Evolutionary conservation across 1,140 invertebrate genomes (phyloP), one percentile per base, ranked within the genome.

Genomic region (Mylabris phalerata): DNA sequence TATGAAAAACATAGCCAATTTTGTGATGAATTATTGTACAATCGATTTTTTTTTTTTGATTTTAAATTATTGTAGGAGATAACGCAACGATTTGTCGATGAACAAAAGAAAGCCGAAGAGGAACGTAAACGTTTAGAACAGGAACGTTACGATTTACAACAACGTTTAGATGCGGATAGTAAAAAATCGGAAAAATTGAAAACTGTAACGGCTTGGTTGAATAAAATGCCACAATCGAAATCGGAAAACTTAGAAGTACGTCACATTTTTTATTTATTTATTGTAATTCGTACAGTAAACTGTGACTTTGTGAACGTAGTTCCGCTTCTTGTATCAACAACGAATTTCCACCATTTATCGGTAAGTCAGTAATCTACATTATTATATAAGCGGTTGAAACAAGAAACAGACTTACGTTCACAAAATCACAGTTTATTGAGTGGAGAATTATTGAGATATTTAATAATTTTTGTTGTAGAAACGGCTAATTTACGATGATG

Each of bases 101-200:
- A 74, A 25, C 75, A 80, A 59, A 75, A 74, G 41, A 77, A 75
- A 58, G 67, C 78, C 3, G 66, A 74, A 3, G 75, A 77, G 50
- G 69, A 75, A 32, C 63, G 62, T 25, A 56, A 55, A 24, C 60
- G 51, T 11, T 41, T 55, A 10, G 55, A 60, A 13, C 44, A 60
- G 32, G 24, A 48, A 25, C 11, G 57, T 9, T 57, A 45, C 27
- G 59, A 58, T n/a, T 40, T 64, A 10, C 55, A 64, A 51, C 50
- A 13, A 13, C 52, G 48, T 10, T 13, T 63, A 9, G 49, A 57
- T 5, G 58, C 59, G 9, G 55, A 57, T 39, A 27, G 4, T 3
- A 27, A 49, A 10, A 42, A 49, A 32, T 27, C 42, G 11, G 48
- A 41, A 27, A 26, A 45, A 11, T n/a, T 57, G 9, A 32, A 32